Percentiles rank a stretch among this genome's conserved stretches.
phyloP scores from a whole-genome alignment of 2,797 vertebrate species.

The Sternotherus odoratus region DNA sequence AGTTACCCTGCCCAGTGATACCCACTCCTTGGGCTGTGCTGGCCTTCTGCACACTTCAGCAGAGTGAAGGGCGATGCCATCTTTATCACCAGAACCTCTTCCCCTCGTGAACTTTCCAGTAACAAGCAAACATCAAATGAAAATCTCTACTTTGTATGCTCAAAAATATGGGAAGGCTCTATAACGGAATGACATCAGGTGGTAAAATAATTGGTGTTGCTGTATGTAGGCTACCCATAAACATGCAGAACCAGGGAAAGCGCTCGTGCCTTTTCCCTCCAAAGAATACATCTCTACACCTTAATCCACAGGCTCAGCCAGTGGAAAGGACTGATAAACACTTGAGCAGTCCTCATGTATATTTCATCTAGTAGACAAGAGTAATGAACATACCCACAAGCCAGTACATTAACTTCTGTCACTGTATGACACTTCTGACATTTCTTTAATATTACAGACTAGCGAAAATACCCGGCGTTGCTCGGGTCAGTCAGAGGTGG shows the following conservation, averaged over 20 bases:
- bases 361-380: constrained; percentile 40
- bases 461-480: too few relatives aligned
- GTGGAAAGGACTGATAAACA: constrained; percentile 62
- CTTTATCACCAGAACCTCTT: constrained; percentile 40
- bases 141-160: constrained; percentile 1
- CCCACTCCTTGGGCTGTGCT: not conserved
- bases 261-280: constrained; percentile 33
- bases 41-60: constrained; percentile 11
- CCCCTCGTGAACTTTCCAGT: too few relatives aligned
- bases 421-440: not conserved
- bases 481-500: too few relatives aligned
- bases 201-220: constrained; percentile 49
- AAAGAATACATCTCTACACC: constrained; percentile 23
- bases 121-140: constrained; percentile 15
- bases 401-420: not conserved
- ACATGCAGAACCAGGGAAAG: constrained; percentile 28
- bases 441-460: not conserved
- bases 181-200: constrained; percentile 38
- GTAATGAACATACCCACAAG: not conserved
- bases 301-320: constrained; percentile 48
- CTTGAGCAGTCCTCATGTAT: not conserved
- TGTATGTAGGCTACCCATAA: not conserved
- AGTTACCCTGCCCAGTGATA: constrained; percentile 51
- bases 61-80: not conserved
- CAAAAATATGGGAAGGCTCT: constrained; percentile 34